A percentile compares a stretch with the other conserved stretches of the same genome.
Evolutionary conservation across 2,797 vertebrate species (phyloP).

Genomic region (Molothrus ater): DNA sequence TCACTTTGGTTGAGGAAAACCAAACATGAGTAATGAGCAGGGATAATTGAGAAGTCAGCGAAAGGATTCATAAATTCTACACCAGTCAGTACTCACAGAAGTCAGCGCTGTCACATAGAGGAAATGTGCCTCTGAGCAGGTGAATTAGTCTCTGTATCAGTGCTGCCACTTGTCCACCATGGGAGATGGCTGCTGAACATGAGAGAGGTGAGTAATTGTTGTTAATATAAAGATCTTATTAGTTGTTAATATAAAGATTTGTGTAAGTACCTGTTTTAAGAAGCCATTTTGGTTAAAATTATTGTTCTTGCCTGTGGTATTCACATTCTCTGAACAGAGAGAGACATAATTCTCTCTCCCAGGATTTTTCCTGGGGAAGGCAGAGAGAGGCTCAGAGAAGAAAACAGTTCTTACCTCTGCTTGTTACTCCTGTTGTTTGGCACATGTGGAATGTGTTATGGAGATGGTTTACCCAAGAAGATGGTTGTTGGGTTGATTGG

Average conservation of each 20-base stretch:
- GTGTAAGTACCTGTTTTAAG: not conserved
- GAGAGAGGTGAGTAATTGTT: not conserved
- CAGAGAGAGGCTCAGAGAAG: not conserved
- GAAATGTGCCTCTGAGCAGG: not conserved
- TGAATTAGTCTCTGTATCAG: not conserved
- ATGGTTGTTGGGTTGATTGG: not conserved
- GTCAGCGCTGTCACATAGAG: rapidly evolving
- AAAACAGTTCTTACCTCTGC: not conserved
- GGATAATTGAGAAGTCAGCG: not conserved
- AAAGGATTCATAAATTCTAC: not conserved
- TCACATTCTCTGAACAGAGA: not conserved
- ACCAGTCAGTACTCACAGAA: not conserved
- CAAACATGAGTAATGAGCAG: not conserved
- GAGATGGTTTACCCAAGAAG: not conserved
- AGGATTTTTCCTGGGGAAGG: not conserved
- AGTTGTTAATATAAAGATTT: not conserved
- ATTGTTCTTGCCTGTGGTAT: not conserved
- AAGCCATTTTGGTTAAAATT: not conserved
- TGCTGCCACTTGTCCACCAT: not conserved
- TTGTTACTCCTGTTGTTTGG: not conserved
- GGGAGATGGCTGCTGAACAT: not conserved
- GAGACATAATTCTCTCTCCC: not conserved
- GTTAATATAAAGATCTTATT: not conserved
- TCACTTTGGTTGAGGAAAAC: not conserved
- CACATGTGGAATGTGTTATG: not conserved